Conservation (phyloP, 2,113 vertebrate genomes). For the Centropristis striata region DNA sequence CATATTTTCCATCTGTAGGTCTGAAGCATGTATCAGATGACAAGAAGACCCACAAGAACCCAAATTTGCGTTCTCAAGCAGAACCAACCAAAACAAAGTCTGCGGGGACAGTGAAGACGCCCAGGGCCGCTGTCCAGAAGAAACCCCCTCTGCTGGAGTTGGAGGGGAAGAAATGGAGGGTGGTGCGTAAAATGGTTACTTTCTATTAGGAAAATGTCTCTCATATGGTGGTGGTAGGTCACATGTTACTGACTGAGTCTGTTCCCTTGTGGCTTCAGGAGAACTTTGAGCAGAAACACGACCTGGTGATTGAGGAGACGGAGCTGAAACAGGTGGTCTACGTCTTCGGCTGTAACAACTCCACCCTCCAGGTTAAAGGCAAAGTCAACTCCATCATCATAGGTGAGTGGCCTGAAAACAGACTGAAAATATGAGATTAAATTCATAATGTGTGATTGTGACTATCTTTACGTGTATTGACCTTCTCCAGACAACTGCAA, state of each 20-base stretch:
- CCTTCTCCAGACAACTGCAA: conserved; percentile 93
- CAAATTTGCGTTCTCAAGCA: conserved; percentile 86
- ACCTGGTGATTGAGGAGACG: conserved; percentile 93
- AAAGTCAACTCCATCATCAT: conserved; percentile 98
- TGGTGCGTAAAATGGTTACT: conserved; percentile 85
- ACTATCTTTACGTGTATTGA: not conserved
- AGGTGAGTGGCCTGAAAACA: conserved; percentile 84
- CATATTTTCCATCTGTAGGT: conserved; percentile 77
- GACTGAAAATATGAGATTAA: not conserved
- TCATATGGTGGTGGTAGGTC: not conserved
- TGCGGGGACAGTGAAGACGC: conserved; percentile 55
- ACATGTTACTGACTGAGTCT: not conserved
- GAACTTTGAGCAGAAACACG: conserved; percentile 92
- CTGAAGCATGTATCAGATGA: conserved; percentile 93
- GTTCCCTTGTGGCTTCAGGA: conserved; percentile 84
- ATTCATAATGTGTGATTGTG: not conserved
- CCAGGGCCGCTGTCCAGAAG: conserved; percentile 79
- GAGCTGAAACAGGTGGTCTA: conserved; percentile 98
- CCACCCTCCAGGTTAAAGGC: conserved; percentile 94
- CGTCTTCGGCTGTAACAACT: conserved; percentile 92
- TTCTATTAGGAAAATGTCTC: not conserved
- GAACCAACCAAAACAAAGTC: conserved; percentile 85
- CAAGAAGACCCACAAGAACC: conserved; percentile 95
- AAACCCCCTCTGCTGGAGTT: conserved; percentile 90
- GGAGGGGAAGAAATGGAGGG: conserved; percentile 98